Conservation (phyloP, 2,113 vertebrate species). For the Mormoops blainvillei region DNA sequence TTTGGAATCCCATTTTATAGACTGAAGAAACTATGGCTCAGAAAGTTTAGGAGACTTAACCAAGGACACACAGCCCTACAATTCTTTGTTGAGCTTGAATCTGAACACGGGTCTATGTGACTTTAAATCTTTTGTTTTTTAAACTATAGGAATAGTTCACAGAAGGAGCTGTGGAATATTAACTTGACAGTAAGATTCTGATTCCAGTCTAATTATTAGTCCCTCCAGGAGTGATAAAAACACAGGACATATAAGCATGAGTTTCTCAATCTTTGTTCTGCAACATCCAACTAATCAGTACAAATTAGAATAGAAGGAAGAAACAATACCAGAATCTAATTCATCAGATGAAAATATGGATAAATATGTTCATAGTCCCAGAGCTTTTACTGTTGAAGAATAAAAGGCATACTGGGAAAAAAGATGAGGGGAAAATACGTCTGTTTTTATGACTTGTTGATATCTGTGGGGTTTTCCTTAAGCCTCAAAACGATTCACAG, state of each 20-base stretch:
- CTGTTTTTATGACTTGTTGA: conserved; percentile 65
- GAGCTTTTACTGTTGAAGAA: neutral
- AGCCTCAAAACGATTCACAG: conserved; percentile 56
- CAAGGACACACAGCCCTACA: neutral
- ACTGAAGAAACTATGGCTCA: neutral
- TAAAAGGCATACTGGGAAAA: neutral
- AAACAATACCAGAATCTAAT: neutral
- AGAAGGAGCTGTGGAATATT: neutral
- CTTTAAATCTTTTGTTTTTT: neutral
- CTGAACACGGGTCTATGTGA: neutral
- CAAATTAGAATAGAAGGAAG: neutral
- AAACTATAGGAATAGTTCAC: neutral
- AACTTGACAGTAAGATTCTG: neutral
- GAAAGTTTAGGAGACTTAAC: neutral
- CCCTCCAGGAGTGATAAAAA: neutral
- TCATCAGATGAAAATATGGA: neutral
- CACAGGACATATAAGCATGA: neutral
- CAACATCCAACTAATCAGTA: neutral
- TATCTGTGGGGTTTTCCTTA: conserved; percentile 47
- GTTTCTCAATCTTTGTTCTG: conserved; percentile 1
- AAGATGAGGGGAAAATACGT: neutral
- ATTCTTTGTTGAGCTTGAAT: neutral
- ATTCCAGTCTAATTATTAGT: neutral
- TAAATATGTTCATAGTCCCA: neutral
- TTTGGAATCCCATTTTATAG: neutral